Evolutionary conservation across 2,797 vertebrate species (phyloP), one percentile per base, ranked within the genome.

Genomic region (Galago senegalensis): DNA sequence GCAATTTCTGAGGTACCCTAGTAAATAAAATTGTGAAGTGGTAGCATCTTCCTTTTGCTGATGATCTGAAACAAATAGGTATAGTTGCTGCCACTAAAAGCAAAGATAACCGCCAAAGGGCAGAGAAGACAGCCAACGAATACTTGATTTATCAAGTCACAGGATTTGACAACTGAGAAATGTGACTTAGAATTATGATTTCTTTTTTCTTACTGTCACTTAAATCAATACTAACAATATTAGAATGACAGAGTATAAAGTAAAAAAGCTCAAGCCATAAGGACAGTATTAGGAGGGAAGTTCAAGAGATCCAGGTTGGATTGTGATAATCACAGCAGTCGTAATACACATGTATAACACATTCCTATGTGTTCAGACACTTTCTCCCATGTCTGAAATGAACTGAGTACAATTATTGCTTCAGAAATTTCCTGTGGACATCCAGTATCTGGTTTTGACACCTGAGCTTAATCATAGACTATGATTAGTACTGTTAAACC

Each of bases 161-260:
- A 31, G 69, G 87, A 53, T 43, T 79, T 91, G 72, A 96, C 92
- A 87, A 29, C n/a, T 3, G 37, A 97, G 85, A 95, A 92, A 88
- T 89, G 80, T 92, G 93, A 87, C 65, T 89, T 96, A 40, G 69
- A 96, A 80, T 94, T 90, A 94, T 79, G 65, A 61, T 84, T 88
- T 67, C 46, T 94, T 86, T 95, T 81, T 80, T 37, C 77, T 75
- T 31, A 63, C 0, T 95, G 56, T 87, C 40, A 86, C 67, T 23
- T 90, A 65, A 90, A 80, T 96, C 93, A 97, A 43, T 95, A 87
- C 27, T 27, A 93, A 83, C 34, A 73, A n/a, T 83, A 72, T 94
- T 84, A 34, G 77, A 87, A 92, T 91, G 82, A 83, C n/a, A 85
- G 37, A 82, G 43, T 80, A 20, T 58, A 76, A 76, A 80, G 77